A percentile compares a stretch with the other conserved stretches of the same genome.
Evolutionary conservation across 2,113 vertebrate genomes (phyloP).

Genomic region (Gallinago undulata): DNA sequence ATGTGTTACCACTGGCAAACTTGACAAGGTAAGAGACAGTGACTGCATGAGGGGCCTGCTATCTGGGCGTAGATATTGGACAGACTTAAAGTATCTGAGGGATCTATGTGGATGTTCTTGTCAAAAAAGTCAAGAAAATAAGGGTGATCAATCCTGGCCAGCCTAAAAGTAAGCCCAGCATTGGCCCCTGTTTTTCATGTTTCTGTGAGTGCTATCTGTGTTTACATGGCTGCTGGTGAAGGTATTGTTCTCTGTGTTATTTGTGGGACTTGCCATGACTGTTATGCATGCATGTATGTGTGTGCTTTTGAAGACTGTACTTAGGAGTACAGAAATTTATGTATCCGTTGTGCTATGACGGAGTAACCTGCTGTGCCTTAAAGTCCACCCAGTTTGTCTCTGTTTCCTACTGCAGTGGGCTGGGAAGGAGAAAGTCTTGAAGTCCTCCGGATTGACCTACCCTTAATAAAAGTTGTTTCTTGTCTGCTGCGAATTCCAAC

Average conservation of each 20-base stretch:
- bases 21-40: not conserved
- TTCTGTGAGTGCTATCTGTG: not conserved
- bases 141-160: not conserved
- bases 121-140: not conserved
- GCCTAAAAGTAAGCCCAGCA: not conserved
- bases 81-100: not conserved
- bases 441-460: not conserved
- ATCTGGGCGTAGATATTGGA: not conserved
- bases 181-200: not conserved
- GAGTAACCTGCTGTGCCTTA: not conserved
- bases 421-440: not conserved
- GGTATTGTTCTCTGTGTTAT: not conserved
- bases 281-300: accelerated
- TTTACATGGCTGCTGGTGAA: not conserved
- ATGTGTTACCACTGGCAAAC: not conserved
- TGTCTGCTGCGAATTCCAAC: not conserved
- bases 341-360: not conserved
- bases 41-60: not conserved
- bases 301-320: not conserved
- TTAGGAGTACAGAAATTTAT: not conserved
- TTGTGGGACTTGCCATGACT: not conserved
- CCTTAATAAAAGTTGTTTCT: not conserved
- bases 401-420: not conserved
- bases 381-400: not conserved
- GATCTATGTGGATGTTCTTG: not conserved